Conservation (phyloP, 2,888 invertebrate genomes). For the Bursaphelenchus okinawaensis region DNA sequence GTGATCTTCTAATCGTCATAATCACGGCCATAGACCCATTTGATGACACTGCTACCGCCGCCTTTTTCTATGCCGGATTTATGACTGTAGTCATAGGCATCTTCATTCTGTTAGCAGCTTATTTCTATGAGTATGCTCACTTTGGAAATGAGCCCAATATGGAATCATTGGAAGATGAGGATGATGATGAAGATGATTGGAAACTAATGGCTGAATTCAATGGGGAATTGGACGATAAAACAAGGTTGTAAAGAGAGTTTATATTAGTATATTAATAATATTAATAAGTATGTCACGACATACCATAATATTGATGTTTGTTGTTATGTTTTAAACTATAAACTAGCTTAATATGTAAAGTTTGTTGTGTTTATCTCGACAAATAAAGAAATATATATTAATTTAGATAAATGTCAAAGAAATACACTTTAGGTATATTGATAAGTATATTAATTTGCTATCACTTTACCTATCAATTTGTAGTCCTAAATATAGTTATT, state of each 20-base stretch:
- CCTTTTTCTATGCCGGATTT: slow-evolving; percentile 60
- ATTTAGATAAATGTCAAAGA: no score
- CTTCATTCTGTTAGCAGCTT: slow-evolving; percentile 72
- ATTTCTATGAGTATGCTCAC: slow-evolving; percentile 27
- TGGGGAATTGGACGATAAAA: neutral
- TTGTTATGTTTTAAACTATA: no score
- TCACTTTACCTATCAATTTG: no score
- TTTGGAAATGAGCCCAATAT: neutral
- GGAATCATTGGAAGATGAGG: neutral
- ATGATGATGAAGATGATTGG: neutral
- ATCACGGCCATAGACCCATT: slow-evolving; percentile 61
- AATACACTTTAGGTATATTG: no score
- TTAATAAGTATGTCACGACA: no score
- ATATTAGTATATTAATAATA: no score
- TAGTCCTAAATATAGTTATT: no score
- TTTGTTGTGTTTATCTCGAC: no score
- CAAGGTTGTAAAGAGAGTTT: neutral
- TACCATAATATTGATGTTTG: no score
- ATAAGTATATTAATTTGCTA: no score
- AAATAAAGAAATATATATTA: no score
- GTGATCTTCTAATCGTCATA: slow-evolving; percentile 86
- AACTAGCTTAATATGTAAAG: no score
- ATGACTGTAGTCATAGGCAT: slow-evolving; percentile 78
- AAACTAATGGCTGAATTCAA: neutral
- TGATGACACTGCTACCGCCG: slow-evolving; percentile 38